Percentiles rank a stretch among this genome's conserved stretches.
Conservation (phyloP, 2,113 vertebrate genomes). For the Menura novaehollandiae region DNA sequence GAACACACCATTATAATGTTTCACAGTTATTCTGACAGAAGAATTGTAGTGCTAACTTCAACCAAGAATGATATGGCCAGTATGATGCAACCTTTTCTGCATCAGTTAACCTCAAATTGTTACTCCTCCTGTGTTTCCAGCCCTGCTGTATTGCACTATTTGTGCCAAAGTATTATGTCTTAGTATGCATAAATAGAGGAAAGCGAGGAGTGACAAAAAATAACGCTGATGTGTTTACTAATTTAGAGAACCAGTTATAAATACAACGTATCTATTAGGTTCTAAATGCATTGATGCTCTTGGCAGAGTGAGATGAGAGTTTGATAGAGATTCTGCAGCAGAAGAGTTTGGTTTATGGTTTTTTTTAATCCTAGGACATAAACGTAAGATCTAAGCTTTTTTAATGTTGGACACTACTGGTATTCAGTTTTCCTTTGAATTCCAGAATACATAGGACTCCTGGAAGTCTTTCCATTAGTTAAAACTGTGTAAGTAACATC, state of each 20-base stretch:
- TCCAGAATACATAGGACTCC: background rate
- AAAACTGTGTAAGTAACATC: background rate
- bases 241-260: background rate
- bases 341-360: background rate
- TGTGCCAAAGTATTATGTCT: background rate
- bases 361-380: background rate
- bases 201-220: background rate
- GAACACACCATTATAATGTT: fast-evolving
- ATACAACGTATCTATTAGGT: background rate
- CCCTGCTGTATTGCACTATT: background rate
- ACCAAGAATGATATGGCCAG: background rate
- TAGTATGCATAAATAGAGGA: background rate
- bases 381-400: background rate
- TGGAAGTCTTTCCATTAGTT: background rate
- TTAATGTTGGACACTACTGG: background rate
- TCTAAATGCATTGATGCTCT: background rate
- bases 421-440: background rate
- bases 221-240: background rate
- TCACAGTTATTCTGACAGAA: background rate
- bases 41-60: background rate
- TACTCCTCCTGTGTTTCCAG: background rate
- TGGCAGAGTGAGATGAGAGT: background rate
- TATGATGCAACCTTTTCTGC: background rate
- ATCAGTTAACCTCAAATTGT: background rate
- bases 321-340: background rate